These are phyloP conservation scores for Lampris incognitus DNA, from an alignment of 2,113 vertebrate species.

Conservation along the genomic window DNA sequence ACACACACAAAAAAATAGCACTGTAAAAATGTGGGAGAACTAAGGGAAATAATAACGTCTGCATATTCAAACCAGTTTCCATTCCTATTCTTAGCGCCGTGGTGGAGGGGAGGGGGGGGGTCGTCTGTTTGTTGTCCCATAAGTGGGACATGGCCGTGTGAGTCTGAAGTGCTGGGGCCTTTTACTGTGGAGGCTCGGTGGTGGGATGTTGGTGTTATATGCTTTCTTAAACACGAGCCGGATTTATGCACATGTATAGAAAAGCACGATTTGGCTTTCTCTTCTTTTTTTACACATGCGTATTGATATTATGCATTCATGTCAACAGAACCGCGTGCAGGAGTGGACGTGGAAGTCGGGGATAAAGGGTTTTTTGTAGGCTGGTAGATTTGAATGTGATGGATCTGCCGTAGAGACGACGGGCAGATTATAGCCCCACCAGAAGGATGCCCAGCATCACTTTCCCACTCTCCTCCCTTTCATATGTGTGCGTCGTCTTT, in stretches of 20 bases:
- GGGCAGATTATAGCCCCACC: slow-evolving; percentile 29
- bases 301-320: slow-evolving; percentile 41
- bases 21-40: slow-evolving; percentile 40
- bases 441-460: slow-evolving; percentile 46
- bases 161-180: slow-evolving; percentile 9
- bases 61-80: slow-evolving; percentile 45
- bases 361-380: slow-evolving; percentile 39
- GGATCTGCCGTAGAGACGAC: slow-evolving; percentile 33
- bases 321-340: slow-evolving; percentile 13
- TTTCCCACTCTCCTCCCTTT: too few relatives aligned
- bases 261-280: not conserved
- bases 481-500: too few relatives aligned
- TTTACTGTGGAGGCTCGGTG: not conserved
- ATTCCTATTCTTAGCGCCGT: too few relatives aligned
- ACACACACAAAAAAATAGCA: slow-evolving; percentile 19
- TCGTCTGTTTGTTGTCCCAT: too few relatives aligned
- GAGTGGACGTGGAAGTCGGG: slow-evolving; percentile 43
- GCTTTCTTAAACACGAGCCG: too few relatives aligned
- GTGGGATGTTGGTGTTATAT: not conserved
- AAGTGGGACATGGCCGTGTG: too few relatives aligned
- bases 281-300: slow-evolving; percentile 4
- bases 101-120: too few relatives aligned
- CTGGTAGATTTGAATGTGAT: slow-evolving; percentile 38
- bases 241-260: too few relatives aligned
- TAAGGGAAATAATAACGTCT: slow-evolving; percentile 54